These are phyloP conservation scores for Apotomis betuletana DNA, from an alignment of 2,888 invertebrate genomes.

Conservation along the genomic window DNA sequence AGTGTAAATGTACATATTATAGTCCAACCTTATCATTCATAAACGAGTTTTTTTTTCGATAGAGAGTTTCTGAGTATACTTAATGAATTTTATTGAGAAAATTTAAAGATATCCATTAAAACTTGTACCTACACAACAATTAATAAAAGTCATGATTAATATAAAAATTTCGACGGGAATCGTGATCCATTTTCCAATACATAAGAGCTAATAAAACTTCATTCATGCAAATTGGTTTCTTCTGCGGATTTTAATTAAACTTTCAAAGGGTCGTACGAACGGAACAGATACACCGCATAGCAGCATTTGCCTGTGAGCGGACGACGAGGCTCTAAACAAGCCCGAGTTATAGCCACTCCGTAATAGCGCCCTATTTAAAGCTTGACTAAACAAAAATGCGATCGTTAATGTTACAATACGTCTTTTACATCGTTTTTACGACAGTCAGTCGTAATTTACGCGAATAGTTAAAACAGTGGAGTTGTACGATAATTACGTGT, in stretches of 20 bases:
- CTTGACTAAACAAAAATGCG: constrained; percentile 21
- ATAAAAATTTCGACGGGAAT: constrained; percentile 9
- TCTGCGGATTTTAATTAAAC: constrained; percentile 18
- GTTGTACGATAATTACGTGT: too few relatives aligned
- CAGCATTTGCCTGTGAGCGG: neutral
- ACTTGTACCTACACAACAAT: neutral
- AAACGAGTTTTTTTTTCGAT: neutral
- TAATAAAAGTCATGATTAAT: constrained; percentile 4
- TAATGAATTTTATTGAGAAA: neutral
- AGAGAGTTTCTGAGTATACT: neutral
- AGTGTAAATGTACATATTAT: too few relatives aligned
- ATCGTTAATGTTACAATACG: constrained; percentile 28
- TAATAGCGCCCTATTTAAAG: constrained; percentile 27
- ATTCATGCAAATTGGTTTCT: constrained; percentile 2
- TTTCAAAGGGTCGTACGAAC: neutral
- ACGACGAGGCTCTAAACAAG: constrained; percentile 16
- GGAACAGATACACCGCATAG: neutral
- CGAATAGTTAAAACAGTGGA: neutral
- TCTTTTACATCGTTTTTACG: constrained; percentile 24
- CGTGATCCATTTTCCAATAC: constrained; percentile 3
- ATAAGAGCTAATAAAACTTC: constrained; percentile 1
- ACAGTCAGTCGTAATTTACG: constrained; percentile 14
- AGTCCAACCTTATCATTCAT: neutral
- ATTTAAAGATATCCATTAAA: neutral
- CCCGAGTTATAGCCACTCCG: constrained; percentile 16